Evolutionary conservation across 1,140 invertebrate genomes (phyloP).

Genomic region (Nasonia longicornis): DNA sequence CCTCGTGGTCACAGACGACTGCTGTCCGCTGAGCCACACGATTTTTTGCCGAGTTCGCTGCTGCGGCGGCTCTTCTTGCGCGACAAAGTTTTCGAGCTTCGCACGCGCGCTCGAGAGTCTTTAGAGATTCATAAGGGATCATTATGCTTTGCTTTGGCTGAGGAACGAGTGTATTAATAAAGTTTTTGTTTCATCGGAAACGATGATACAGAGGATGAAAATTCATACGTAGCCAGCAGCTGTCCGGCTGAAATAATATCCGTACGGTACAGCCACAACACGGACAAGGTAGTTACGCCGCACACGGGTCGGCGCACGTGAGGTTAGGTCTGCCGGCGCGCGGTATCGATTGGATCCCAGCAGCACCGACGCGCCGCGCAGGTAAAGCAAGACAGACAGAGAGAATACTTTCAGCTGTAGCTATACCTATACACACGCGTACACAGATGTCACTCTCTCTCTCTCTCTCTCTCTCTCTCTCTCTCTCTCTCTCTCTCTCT

Average conservation of each 20-base stretch:
- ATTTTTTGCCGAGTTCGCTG: background rate
- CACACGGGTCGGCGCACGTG: conserved; percentile 5
- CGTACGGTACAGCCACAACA: background rate
- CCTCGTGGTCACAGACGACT: background rate
- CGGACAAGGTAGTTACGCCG: conserved; percentile 36
- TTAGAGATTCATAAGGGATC: background rate
- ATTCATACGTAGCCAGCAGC: background rate
- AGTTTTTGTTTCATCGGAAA: no score
- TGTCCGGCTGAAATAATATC: background rate
- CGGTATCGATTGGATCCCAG: background rate
- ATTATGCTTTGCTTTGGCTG: background rate
- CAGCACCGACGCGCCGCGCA: background rate
- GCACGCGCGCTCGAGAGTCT: background rate
- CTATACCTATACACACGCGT: background rate
- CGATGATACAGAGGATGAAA: background rate
- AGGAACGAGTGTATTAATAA: no score
- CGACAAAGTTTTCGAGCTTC: background rate
- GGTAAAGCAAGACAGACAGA: background rate
- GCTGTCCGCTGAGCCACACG: background rate
- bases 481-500: background rate
- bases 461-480: background rate
- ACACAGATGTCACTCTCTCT: background rate
- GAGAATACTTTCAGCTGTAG: background rate
- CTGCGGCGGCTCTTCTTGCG: background rate
- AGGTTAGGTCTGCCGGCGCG: conserved; percentile 4